phyloP scores from a whole-genome alignment of 2,888 invertebrate genomes.

The Danaus chrysippus region DNA sequence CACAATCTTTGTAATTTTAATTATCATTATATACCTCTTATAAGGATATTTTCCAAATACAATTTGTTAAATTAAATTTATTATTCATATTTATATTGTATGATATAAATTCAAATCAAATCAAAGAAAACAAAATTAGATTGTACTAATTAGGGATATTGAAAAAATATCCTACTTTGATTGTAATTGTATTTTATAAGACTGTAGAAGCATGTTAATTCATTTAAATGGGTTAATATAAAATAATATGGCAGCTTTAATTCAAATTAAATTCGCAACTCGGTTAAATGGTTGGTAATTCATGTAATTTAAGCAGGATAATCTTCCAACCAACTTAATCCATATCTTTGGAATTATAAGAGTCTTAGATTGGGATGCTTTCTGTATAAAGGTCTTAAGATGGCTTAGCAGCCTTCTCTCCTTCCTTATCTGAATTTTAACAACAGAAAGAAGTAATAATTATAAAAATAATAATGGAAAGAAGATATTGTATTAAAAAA shows the following conservation, averaged over 20 bases:
- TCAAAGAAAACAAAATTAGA: no score
- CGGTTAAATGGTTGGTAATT: conserved; percentile 20
- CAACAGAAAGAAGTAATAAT: neutral
- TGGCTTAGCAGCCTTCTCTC: conserved; percentile 6
- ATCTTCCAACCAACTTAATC: conserved; percentile 25
- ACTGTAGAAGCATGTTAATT: neutral
- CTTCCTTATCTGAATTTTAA: neutral
- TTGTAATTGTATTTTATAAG: no score
- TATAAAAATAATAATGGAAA: conserved; percentile 1
- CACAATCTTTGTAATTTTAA: no score
- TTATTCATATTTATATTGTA: no score
- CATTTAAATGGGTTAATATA: conserved; percentile 2
- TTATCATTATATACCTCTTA: no score
- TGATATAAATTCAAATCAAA: no score
- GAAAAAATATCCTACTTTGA: no score
- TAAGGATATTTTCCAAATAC: no score
- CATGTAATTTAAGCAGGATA: conserved; percentile 22
- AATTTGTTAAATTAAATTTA: no score
- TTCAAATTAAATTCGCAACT: conserved; percentile 15
- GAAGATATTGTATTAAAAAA: neutral
- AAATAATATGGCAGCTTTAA: conserved; percentile 4
- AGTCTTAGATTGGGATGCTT: conserved; percentile 20
- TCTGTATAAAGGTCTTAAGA: conserved; percentile 16
- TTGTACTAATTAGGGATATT: no score
- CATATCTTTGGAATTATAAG: conserved; percentile 17